Evolutionary conservation across 2,113 vertebrate genomes (phyloP).

Genomic region (Climacteris rufus): DNA sequence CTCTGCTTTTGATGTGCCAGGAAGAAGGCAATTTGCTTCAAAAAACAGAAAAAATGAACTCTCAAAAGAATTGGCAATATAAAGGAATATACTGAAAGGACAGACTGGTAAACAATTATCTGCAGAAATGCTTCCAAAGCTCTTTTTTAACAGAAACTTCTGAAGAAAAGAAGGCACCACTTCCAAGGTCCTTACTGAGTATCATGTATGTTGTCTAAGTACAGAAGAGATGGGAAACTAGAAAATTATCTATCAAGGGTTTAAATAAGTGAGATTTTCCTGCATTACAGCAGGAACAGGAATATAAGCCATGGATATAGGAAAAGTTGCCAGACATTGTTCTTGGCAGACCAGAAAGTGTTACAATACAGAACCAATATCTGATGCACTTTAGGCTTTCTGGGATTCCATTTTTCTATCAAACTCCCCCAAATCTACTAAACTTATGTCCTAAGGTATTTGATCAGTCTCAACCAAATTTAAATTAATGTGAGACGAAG

Average conservation of each 20-base stretch:
- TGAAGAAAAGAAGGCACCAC: not conserved
- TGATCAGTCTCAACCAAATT: not conserved
- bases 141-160: not conserved
- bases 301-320: not conserved
- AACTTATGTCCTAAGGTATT: not conserved
- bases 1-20: not conserved
- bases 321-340: not conserved
- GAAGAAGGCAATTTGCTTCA: not conserved
- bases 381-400: not conserved
- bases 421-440: not conserved
- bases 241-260: not conserved
- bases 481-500: not conserved
- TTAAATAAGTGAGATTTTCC: not conserved
- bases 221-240: not conserved
- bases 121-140: not conserved
- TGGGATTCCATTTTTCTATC: not conserved
- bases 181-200: not conserved
- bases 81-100: not conserved
- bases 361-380: not conserved
- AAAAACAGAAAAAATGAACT: not conserved
- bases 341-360: not conserved
- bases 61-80: not conserved
- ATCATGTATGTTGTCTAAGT: fast-evolving
- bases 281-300: not conserved
- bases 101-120: not conserved